Percentiles rank a stretch among this genome's conserved stretches.
These are phyloP conservation scores for Cromileptes altivelis DNA, from an alignment of 2,113 vertebrate genomes.

Conservation along the genomic window DNA sequence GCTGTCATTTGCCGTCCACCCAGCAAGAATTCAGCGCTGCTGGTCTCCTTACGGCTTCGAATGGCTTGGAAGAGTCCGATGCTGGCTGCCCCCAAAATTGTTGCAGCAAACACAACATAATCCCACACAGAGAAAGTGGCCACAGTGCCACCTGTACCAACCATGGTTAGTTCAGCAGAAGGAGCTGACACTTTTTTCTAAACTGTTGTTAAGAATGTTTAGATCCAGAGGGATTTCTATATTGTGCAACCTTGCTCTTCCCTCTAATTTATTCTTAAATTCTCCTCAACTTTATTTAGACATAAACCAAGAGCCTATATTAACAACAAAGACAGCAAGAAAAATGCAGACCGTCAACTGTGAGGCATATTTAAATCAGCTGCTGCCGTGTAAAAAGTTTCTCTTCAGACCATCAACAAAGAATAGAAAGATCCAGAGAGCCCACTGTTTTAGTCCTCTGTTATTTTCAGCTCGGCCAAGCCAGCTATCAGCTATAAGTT, in stretches of 20 bases:
- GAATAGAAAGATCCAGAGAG: neutral
- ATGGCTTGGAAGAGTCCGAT: slow-evolving; percentile 86
- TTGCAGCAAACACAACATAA: slow-evolving; percentile 86
- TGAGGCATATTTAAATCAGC: neutral
- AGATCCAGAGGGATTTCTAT: slow-evolving; percentile 8
- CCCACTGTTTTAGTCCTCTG: neutral
- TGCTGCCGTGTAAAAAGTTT: neutral
- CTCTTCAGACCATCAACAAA: slow-evolving; percentile 17
- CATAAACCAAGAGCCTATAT: neutral
- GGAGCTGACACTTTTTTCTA: neutral
- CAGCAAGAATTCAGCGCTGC: slow-evolving; percentile 83
- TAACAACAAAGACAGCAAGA: neutral
- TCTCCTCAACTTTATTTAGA: neutral
- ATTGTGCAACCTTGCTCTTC: slow-evolving; percentile 3
- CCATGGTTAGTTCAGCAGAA: slow-evolving; percentile 66
- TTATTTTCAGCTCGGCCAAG: neutral
- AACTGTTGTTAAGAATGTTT: neutral
- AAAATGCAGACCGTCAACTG: neutral
- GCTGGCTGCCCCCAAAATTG: slow-evolving; percentile 74
- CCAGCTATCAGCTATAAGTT: neutral
- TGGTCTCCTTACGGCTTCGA: slow-evolving; percentile 76
- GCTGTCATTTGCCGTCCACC: slow-evolving; percentile 87
- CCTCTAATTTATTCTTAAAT: slow-evolving; percentile 5
- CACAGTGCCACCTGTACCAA: slow-evolving; percentile 78
- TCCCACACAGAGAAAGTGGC: slow-evolving; percentile 85